Conservation (phyloP, 2,113 vertebrate genomes). For the Panthera tigris region DNA sequence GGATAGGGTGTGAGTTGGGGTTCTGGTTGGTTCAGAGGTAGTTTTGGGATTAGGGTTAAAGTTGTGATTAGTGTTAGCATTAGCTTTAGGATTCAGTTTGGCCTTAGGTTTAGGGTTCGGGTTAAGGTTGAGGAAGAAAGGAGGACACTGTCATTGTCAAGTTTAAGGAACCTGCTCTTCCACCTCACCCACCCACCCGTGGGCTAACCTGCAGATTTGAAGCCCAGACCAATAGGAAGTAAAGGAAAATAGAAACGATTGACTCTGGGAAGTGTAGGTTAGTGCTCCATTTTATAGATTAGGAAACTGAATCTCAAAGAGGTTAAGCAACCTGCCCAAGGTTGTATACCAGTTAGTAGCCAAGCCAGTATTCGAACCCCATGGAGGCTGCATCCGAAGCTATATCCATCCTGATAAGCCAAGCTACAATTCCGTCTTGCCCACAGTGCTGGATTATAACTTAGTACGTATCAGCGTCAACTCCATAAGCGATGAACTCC, state of each 20-base stretch:
- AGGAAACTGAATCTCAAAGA: conserved; percentile 11
- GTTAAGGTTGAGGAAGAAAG: not conserved
- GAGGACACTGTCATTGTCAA: not conserved
- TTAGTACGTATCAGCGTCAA: not conserved
- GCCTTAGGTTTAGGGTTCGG: not conserved
- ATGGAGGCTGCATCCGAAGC: not conserved
- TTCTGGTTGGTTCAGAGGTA: no score
- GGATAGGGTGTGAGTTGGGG: not conserved
- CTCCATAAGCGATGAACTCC: not conserved
- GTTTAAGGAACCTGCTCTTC: no score
- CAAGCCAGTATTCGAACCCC: not conserved
- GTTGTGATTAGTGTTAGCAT: not conserved
- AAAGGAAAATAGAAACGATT: not conserved
- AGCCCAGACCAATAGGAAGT: not conserved
- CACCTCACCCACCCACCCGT: not conserved
- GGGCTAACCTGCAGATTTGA: not conserved
- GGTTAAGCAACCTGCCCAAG: not conserved
- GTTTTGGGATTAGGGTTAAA: not conserved
- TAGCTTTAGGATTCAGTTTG: not conserved
- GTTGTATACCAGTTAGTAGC: not conserved
- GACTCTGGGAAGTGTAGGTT: not conserved
- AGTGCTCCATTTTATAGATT: not conserved
- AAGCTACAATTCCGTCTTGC: not conserved
- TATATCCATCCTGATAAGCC: not conserved
- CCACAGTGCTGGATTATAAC: not conserved